Evolutionary conservation across 2,797 vertebrate species (phyloP).

Genomic region (Apodemus agrarius): DNA sequence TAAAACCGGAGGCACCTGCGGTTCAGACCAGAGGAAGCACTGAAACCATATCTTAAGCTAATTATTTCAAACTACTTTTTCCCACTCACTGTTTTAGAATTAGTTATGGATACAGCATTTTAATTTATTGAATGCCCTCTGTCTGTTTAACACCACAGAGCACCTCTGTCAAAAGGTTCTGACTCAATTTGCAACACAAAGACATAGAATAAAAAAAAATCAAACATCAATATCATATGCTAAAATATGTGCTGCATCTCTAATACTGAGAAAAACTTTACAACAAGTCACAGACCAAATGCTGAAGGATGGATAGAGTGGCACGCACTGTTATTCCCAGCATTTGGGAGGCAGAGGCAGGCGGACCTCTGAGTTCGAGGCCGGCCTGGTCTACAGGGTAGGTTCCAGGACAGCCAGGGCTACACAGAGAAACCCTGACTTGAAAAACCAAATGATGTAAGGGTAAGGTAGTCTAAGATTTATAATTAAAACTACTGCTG

Average conservation of each 20-base stretch:
- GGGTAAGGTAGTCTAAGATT: not conserved
- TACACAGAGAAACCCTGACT: not conserved
- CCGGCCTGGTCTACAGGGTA: not conserved
- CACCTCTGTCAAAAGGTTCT: conserved; percentile 5
- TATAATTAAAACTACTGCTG: not conserved
- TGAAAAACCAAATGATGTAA: not conserved
- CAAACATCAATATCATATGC: not conserved
- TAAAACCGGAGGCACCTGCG: not conserved
- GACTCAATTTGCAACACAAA: conserved; percentile 28
- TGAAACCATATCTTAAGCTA: not conserved
- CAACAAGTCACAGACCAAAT: not conserved
- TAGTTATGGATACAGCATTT: not conserved
- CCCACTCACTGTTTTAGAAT: not conserved
- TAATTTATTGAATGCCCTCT: not conserved
- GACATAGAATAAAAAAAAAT: conserved; percentile 54
- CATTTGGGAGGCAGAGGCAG: not conserved
- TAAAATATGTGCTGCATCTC: conserved; percentile 12
- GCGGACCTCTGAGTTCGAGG: not conserved
- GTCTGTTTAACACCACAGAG: not conserved
- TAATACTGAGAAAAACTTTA: not conserved
- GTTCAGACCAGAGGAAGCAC: not conserved
- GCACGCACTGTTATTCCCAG: rapidly evolving
- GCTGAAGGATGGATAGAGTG: not conserved
- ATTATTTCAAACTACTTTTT: conserved; percentile 41
- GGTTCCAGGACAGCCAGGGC: not conserved